Base-by-base conservation (phyloP, 2,888 invertebrate genomes). In the Priocnemis perturbator region DNA sequence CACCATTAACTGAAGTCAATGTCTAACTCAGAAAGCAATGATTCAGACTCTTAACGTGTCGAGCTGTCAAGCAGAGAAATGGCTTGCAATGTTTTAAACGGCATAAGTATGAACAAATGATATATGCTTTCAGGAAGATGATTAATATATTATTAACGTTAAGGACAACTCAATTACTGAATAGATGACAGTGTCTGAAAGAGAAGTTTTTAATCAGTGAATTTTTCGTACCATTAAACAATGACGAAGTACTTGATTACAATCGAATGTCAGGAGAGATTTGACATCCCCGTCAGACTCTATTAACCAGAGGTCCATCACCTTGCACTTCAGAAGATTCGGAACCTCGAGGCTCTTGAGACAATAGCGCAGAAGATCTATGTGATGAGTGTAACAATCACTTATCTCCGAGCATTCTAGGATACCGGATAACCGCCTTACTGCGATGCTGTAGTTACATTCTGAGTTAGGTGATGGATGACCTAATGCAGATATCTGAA, bases 311-410 rank as follows among this genome's bases (percentile, higher is more conserved):
- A 84, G 62, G 52, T 76, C 62, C 61, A 83, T 64, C n/a, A 81
- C 62, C 45, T 21, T 44, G 20, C 48, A 59, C 17, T 76, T 62
- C 14, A 84, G 53, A 20, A 61, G 64, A 1, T 66, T 61, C 0
- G 84, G 67, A 53, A 83, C 56, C 15, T 71, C 61, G 0, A 44
- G 23, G 14, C 68, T 79, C 23, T 71, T 57, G 3, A 83, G 59
- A 44, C 74, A 80, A 47, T 71, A 74, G 60, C 56, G 66, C n/a
- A 83, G 19, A 15, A 84, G 60, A 45, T 76, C 76, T 44, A 79
- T 74, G 56, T 84, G 78, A 48, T 84, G 81, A 1, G 81, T 81
- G 67, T 84, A 84, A 60, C 74, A 81, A 4, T 81, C 62, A 53
- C 67, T 62, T 55, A 81, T 19, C 3, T 73, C 74, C 11, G 72